A percentile compares a stretch with the other conserved stretches of the same genome.
Conservation (phyloP, 2,797 vertebrate genomes). For the Argya squamiceps region DNA sequence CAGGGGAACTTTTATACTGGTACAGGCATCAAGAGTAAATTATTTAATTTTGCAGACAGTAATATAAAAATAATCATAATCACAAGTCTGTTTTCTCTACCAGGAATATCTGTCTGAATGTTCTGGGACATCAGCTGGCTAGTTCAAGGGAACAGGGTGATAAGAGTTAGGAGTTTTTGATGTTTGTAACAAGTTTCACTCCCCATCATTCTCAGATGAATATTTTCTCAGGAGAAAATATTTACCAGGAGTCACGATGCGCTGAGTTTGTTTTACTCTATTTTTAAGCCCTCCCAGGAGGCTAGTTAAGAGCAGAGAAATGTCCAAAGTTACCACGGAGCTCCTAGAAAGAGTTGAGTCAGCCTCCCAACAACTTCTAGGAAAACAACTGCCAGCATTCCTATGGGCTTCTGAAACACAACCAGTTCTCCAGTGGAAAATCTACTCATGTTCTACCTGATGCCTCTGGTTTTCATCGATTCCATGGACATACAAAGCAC, state of each 20-base stretch:
- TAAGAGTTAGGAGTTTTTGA: neutral
- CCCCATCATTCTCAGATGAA: neutral
- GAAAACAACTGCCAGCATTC: slow-evolving; percentile 22
- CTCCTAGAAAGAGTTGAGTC: slow-evolving; percentile 11
- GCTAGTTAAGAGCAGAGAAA: neutral
- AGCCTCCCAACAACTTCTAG: neutral
- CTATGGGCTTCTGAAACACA: neutral
- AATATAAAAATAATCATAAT: neutral
- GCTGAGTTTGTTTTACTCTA: neutral
- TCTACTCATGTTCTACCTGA: rapidly evolving
- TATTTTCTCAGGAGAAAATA: neutral
- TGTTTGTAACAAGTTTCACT: neutral
- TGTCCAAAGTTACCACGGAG: neutral
- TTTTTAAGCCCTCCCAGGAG: neutral
- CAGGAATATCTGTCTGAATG: neutral
- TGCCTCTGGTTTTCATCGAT: neutral
- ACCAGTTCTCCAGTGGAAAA: neutral
- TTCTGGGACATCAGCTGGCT: neutral
- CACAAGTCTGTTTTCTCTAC: neutral
- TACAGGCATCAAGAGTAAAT: neutral
- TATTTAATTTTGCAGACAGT: neutral
- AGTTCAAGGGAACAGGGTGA: neutral
- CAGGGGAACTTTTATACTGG: neutral
- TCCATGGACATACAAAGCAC: neutral
- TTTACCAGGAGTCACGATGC: neutral